Conservation (phyloP, 2,113 vertebrate genomes). For the Callaeas wilsoni region DNA sequence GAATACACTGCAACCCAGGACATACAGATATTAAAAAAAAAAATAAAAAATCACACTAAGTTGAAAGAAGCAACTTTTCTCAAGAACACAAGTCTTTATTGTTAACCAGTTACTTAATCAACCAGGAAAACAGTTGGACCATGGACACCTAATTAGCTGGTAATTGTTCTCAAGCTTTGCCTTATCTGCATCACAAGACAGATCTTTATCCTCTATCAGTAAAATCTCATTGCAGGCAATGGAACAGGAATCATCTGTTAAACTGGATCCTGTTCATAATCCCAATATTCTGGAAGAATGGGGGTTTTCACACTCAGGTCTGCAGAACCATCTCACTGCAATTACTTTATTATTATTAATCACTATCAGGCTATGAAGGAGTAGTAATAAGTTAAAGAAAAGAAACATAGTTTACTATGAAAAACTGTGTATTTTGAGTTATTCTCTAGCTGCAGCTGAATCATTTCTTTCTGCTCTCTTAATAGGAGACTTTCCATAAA, state of each 20-base stretch:
- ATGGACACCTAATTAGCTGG: neutral
- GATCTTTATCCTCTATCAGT: neutral
- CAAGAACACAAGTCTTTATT: neutral
- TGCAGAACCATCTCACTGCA: neutral
- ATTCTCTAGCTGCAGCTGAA: neutral
- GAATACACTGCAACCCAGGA: no score
- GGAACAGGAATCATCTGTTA: neutral
- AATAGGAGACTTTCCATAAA: neutral
- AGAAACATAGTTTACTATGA: neutral
- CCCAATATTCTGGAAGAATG: neutral
- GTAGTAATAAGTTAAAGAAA: neutral
- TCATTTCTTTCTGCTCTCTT: neutral
- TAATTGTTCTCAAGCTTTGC: neutral
- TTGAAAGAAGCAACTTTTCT: neutral
- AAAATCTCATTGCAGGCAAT: neutral
- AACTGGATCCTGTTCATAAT: neutral
- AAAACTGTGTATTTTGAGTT: neutral
- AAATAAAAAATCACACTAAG: neutral
- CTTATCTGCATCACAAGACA: neutral
- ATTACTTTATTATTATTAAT: neutral
- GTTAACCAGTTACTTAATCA: neutral
- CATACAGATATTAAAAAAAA: no score
- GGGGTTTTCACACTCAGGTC: neutral
- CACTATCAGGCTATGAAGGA: neutral
- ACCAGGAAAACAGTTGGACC: neutral